Base-by-base conservation (phyloP, 1,140 invertebrate genomes). In the Anthonomus grandis region DNA sequence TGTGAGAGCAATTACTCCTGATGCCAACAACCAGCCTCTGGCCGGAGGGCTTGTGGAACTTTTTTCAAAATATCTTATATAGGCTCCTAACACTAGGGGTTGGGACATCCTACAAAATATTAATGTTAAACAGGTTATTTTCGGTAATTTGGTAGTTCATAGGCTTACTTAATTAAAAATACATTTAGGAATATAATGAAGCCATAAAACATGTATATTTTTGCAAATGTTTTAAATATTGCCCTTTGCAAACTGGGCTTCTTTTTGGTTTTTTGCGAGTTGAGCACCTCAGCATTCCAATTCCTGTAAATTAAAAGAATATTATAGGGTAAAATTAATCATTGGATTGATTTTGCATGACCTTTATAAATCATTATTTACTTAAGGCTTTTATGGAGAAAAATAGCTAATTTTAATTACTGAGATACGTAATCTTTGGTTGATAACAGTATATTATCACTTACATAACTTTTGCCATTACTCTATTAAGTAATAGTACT, bases 1-100 rank as follows among this genome's bases (percentile, higher is more conserved):
- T 23, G 72, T 64, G 47, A 77, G 53, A 10, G 75, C 2, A 60
- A 80, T 64, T 31, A 82, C 70, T 41, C 67, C 71, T 24, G 65
- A 52, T 47, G 75, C 79, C 45, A 77, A 76, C 0, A 72, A 47
- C 62, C 78, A 81, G 6, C 78, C 78, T 39, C 72, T 70, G 27
- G 57, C 13, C 17, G 13, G 13, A 17, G 47, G 13, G 12, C 1
- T 6, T 17, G 9, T 37, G 19, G 53, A 46, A 23, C 0, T 47
- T 45, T 42, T 53, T 25, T 58, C 50, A 44, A 63, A 81, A 45
- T 79, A 76, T 49, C 62, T 72, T 45, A 82, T 78, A 0, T 79
- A 66, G 48, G 55, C 44, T 2, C 65, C 67, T 38, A 69, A 31
- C 27, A 65, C 54, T 45, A 67, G 38, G 4, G 67, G 67, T 48